These are phyloP conservation scores for Leptodactylus fallax DNA, from an alignment of 2,797 vertebrate genomes.

Conservation along the genomic window DNA sequence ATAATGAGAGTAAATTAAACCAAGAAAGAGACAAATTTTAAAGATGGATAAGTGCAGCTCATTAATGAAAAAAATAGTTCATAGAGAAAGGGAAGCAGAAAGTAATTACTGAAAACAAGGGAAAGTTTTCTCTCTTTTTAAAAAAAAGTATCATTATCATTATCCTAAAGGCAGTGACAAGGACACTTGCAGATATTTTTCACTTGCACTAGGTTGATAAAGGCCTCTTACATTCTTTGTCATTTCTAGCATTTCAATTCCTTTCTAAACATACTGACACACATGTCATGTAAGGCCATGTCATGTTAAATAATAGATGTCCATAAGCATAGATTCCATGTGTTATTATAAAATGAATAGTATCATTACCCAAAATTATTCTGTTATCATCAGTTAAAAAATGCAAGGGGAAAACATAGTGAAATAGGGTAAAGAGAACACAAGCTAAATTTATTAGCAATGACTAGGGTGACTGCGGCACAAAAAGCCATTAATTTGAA, in stretches of 20 bases:
- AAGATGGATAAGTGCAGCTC: background rate
- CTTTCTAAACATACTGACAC: background rate
- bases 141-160: background rate
- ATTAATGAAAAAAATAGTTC: background rate
- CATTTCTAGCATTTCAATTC: background rate
- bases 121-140: background rate
- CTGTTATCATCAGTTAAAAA: no score
- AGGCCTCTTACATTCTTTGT: background rate
- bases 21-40: background rate
- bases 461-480: no score
- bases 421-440: no score
- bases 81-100: background rate
- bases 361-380: no score
- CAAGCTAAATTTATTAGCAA: no score
- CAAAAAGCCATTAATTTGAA: no score
- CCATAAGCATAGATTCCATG: no score
- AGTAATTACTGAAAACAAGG: background rate
- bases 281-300: no score
- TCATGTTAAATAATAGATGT: no score
- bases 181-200: background rate
- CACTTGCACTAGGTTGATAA: background rate
- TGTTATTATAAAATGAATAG: no score
- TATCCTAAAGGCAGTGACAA: background rate
- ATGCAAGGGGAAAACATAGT: no score
- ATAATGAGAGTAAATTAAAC: conserved; percentile 9